Base-by-base conservation (phyloP, 2,888 invertebrate species). In the Hemistola chrysoprasaria region DNA sequence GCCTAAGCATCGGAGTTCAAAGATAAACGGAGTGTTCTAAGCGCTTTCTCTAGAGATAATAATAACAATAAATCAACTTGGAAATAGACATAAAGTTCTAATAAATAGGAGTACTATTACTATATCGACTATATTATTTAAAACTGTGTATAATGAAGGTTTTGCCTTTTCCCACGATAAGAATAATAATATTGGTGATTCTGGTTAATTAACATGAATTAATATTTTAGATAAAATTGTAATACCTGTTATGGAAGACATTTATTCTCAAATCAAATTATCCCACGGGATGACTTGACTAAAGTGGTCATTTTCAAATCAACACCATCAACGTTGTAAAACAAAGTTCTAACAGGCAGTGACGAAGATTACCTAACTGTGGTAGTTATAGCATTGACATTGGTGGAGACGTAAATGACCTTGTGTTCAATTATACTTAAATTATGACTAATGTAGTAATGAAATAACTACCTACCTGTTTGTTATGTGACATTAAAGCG, bases 11-110 rank as follows among this genome's bases (percentile, higher is more conserved):
- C 59, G 59, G 56, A 56, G 56, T 56, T 28, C 53, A 49, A 53
- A 69, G 62, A 72, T 68, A 69, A 55, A 61, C 53, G 11, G 62
- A 72, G 56, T 67, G 63, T 62, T 56, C 52, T 44, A 47, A 56
- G 59, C 53, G 56, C 61, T 62, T 50, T 42, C 54, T 57, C 47
- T 38, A 40, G 36, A 49, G 54, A 59, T 65, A 60, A 61, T 58
- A 59, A 62, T 40, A 47, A 33, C 40, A 56, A 62, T 56, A 53
- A 60, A 68, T 62, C 58, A 58, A 52, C 59, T 47, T 37, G 48
- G 50, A 53, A 53, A 53, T 56, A 26, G 32, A 47, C 36, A 24
- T 31, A 39, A 35, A 47, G 33, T 36, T 36, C 40, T 27, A 33
- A 30, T 16, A 16, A 16, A 16, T 16, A 16, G 3, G 16, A 16